Percentiles rank a stretch among this genome's conserved stretches.
Evolutionary conservation across 2,888 invertebrate species (phyloP).

Genomic region (Neoascia interrupta): DNA sequence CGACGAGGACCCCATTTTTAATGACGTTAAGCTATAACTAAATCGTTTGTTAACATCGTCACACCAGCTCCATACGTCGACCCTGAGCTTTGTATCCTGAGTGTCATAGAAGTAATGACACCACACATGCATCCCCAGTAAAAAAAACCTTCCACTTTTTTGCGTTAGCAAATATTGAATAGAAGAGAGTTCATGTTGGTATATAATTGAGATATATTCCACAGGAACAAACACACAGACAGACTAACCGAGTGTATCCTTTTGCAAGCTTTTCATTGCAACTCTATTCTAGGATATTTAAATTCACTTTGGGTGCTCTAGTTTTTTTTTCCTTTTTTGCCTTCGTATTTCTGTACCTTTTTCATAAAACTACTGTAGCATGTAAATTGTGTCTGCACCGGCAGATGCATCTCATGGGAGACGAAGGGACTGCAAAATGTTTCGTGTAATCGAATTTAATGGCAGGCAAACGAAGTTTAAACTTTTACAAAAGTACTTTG

Average conservation of each 20-base stretch:
- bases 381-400: constrained; percentile 58
- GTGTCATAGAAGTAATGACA: constrained; percentile 18
- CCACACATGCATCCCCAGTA: constrained; percentile 7
- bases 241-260: constrained; percentile 33
- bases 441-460: constrained; percentile 66
- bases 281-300: constrained; percentile 58
- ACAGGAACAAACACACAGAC: constrained; percentile 4
- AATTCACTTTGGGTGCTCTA: constrained; percentile 60
- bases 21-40: constrained; percentile 63
- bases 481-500: constrained; percentile 50
- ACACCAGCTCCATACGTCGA: constrained; percentile 27
- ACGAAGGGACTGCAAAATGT: constrained; percentile 54
- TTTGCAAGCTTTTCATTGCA: constrained; percentile 47
- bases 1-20: too few species aligned
- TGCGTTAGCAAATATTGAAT: constrained; percentile 23
- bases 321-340: constrained; percentile 20
- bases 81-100: constrained; percentile 37
- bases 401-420: constrained; percentile 61
- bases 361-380: constrained; percentile 43
- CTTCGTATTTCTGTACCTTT: constrained; percentile 1
- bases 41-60: constrained; percentile 59
- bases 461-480: constrained; percentile 65
- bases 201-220: constrained; percentile 37
- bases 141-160: too few species aligned
- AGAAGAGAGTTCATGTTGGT: constrained; percentile 15